phyloP scores from a whole-genome alignment of 1,140 invertebrate genomes.

The Halictus rubicundus region DNA sequence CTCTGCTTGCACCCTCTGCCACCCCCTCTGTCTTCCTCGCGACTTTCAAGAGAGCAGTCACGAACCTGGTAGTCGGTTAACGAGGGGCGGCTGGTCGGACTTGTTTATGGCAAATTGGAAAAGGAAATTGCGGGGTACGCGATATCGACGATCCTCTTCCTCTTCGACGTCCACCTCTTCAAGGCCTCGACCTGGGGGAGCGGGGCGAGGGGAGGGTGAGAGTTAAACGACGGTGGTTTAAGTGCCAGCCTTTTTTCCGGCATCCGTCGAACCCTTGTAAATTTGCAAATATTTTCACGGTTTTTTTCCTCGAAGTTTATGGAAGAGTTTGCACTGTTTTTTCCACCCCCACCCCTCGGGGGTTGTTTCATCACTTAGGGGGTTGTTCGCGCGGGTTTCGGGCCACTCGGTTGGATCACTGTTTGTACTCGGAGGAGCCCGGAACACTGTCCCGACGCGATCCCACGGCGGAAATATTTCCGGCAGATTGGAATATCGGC shows the following conservation, averaged over 20 bases:
- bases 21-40: conserved; percentile 31
- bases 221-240: conserved; percentile 42
- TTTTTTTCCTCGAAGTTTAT: not conserved
- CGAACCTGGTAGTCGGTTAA: conserved; percentile 70
- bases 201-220: too few species aligned
- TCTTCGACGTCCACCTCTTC: not conserved
- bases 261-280: not conserved
- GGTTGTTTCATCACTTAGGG: too few species aligned
- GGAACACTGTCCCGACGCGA: not conserved
- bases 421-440: too few species aligned
- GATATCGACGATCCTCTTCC: conserved; percentile 47
- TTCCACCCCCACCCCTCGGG: too few species aligned
- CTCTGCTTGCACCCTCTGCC: conserved; percentile 47
- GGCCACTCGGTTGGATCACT: too few species aligned
- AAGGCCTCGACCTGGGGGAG: conserved; percentile 3
- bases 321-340: not conserved
- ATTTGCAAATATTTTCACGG: conserved; percentile 21
- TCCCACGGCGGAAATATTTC: conserved; percentile 40
- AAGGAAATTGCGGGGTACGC: conserved; percentile 78
- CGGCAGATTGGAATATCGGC: conserved; percentile 49
- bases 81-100: conserved; percentile 72
- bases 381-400: too few species aligned
- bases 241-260: conserved; percentile 24
- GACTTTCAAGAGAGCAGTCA: conserved; percentile 69
- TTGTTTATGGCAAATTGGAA: conserved; percentile 81